These are phyloP conservation scores for Neoseiulus cucumeris DNA, from an alignment of 1,140 invertebrate genomes.

Conservation along the genomic window DNA sequence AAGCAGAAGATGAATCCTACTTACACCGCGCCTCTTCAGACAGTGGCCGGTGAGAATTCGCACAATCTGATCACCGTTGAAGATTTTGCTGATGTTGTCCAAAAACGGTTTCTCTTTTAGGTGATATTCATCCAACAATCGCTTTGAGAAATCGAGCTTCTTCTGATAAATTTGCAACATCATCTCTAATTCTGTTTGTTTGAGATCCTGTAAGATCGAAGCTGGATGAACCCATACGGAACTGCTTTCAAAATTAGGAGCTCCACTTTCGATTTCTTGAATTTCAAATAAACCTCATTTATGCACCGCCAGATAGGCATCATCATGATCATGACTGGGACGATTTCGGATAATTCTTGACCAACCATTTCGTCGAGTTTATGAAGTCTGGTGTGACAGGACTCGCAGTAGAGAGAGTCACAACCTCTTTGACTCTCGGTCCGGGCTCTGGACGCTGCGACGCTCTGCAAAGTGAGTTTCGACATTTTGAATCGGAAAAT, in stretches of 20 bases:
- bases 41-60: slow-evolving; percentile 3
- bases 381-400: not conserved
- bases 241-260: no score
- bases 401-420: not conserved
- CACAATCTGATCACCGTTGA: not conserved
- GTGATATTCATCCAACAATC: slow-evolving; percentile 3
- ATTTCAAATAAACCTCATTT: no score
- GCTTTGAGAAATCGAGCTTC: not conserved
- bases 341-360: no score
- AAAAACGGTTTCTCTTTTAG: not conserved
- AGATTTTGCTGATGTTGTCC: not conserved
- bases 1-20: no score
- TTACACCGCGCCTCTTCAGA: not conserved
- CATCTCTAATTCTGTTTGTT: slow-evolving; percentile 1
- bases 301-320: no score
- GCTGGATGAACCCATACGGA: no score
- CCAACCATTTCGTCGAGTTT: not conserved
- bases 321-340: no score
- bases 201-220: not conserved
- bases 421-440: not conserved
- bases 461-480: not conserved
- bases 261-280: no score
- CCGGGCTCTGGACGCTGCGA: not conserved
- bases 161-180: slow-evolving; percentile 6
- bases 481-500: no score